Conservation (phyloP, 2,888 invertebrate genomes). For the Patella ulyssiponensis region DNA sequence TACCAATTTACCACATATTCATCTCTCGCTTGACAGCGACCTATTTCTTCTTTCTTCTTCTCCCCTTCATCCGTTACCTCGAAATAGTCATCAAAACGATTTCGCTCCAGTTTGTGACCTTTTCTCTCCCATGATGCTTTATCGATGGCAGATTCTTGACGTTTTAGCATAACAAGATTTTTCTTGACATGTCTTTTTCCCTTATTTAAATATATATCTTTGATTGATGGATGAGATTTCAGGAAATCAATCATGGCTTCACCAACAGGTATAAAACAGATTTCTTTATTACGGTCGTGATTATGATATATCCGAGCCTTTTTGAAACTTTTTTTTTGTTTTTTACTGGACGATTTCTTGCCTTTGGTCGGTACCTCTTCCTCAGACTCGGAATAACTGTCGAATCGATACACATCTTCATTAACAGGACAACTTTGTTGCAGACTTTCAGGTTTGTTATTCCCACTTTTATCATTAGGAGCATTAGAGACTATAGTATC, state of each 20-base stretch:
- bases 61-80: conserved; percentile 55
- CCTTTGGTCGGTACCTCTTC: background rate
- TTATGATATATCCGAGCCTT: conserved; percentile 29
- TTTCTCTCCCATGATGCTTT: conserved; percentile 59
- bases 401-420: conserved; percentile 27
- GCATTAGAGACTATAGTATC: no score
- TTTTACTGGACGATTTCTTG: conserved; percentile 18
- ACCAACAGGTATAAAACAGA: conserved; percentile 46
- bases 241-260: conserved; percentile 48
- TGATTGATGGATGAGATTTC: conserved; percentile 52
- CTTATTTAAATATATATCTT: conserved; percentile 60
- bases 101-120: conserved; percentile 52
- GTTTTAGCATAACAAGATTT: conserved; percentile 47
- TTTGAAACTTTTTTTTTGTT: conserved; percentile 27
- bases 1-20: conserved; percentile 68
- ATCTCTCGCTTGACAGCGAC: conserved; percentile 48
- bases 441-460: no score
- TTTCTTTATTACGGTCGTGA: conserved; percentile 15
- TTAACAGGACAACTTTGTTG: background rate
- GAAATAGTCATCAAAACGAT: conserved; percentile 64
- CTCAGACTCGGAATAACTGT: conserved; percentile 11
- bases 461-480: no score
- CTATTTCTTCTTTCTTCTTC: conserved; percentile 44
- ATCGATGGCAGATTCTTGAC: conserved; percentile 54
- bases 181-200: conserved; percentile 63